These are phyloP conservation scores for Otus scops DNA, from an alignment of 2,797 vertebrate species.

Conservation along the genomic window DNA sequence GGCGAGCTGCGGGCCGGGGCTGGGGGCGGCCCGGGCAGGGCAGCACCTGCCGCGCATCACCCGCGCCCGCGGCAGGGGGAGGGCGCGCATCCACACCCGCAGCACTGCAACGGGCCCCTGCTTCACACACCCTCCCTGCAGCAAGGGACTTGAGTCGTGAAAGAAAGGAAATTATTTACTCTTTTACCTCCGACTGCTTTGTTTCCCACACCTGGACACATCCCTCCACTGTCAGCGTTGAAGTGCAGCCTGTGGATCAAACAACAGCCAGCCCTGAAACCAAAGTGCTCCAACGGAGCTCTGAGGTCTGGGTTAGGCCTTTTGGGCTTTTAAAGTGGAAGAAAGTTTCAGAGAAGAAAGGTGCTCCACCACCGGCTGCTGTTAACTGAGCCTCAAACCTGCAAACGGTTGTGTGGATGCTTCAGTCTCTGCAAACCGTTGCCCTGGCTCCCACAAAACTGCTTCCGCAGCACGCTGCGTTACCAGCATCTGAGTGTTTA, in stretches of 20 bases:
- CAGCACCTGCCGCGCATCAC: background rate
- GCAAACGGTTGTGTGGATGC: background rate
- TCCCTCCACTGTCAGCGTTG: rapidly evolving
- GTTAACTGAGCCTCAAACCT: background rate
- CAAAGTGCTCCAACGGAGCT: rapidly evolving
- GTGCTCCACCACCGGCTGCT: rapidly evolving
- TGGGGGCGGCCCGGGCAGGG: background rate
- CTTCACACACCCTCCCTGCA: background rate
- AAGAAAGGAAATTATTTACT: background rate
- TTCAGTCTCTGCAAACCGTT: rapidly evolving
- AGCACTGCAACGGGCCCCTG: too few species aligned
- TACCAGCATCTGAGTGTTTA: background rate
- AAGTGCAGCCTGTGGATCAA: background rate
- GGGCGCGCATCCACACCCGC: background rate
- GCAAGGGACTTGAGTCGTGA: rapidly evolving
- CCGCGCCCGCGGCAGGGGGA: rapidly evolving
- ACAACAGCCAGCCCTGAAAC: background rate
- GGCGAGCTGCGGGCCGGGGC: background rate
- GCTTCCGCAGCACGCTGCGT: rapidly evolving
- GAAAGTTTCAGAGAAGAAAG: background rate
- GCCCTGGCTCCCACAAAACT: background rate
- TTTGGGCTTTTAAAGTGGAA: background rate
- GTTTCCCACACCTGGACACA: background rate
- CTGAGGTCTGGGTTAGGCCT: background rate
- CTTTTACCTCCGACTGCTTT: background rate